Conservation (phyloP, 30 jellyfish, hydroid and myxozoan species). For the Sanderia malayensis region DNA sequence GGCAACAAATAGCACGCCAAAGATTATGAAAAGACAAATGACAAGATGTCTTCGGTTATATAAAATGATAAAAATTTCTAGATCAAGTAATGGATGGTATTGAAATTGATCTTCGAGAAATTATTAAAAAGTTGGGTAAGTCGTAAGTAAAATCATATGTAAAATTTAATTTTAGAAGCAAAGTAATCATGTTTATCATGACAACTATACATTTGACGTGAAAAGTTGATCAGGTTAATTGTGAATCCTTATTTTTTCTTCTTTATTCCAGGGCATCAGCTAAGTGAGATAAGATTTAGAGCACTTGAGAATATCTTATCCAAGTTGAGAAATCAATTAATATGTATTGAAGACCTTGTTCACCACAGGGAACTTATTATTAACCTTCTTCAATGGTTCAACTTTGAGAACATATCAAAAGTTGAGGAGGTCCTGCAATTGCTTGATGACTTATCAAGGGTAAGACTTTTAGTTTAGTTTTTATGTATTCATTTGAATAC, state of each 20-base stretch:
- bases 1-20: too few species aligned
- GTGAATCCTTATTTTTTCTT: too few species aligned
- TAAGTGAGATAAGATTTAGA: slow-evolving; percentile 74
- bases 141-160: too few species aligned
- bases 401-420: slow-evolving; percentile 44
- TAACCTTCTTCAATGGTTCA: slow-evolving; percentile 74
- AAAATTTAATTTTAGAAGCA: too few species aligned
- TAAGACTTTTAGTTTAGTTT: too few species aligned
- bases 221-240: too few species aligned
- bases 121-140: not conserved
- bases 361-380: slow-evolving; percentile 68
- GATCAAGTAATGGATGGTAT: slow-evolving; percentile 33
- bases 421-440: slow-evolving; percentile 48
- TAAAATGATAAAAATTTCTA: not conserved
- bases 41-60: too few species aligned
- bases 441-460: slow-evolving; percentile 46
- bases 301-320: slow-evolving; percentile 80
- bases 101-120: slow-evolving; percentile 33
- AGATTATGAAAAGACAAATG: too few species aligned
- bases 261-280: slow-evolving; percentile 78
- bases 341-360: slow-evolving; percentile 68
- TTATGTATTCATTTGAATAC: too few species aligned
- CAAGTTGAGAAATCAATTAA: slow-evolving; percentile 60
- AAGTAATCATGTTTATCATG: too few species aligned
- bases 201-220: too few species aligned